These are phyloP conservation scores for Tipula unca DNA, from an alignment of 2,888 invertebrate species.

Conservation along the genomic window DNA sequence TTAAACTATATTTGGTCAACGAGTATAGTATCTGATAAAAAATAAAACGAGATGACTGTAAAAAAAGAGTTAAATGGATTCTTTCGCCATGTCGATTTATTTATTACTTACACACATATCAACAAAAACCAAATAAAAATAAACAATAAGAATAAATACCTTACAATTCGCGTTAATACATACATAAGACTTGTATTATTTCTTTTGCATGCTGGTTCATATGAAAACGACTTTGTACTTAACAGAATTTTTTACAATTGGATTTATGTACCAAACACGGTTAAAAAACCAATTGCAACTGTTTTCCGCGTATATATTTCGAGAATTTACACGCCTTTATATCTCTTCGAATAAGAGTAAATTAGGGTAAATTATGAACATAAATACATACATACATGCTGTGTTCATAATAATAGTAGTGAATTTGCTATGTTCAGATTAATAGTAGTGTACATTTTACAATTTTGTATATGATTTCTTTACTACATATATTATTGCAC, in stretches of 20 bases:
- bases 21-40: background rate
- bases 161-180: background rate
- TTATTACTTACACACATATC: background rate
- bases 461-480: too few relatives aligned
- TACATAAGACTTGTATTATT: background rate
- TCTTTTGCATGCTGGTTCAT: background rate
- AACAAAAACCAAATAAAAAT: background rate
- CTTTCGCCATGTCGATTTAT: background rate
- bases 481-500: too few relatives aligned
- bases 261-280: background rate
- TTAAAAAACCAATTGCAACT: background rate
- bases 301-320: background rate
- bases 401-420: too few relatives aligned
- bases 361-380: background rate
- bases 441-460: too few relatives aligned
- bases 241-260: background rate
- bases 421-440: too few relatives aligned
- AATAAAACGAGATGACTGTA: background rate
- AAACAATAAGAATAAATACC: background rate
- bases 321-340: background rate
- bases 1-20: conserved; percentile 3
- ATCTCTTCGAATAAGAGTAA: background rate
- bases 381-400: too few relatives aligned
- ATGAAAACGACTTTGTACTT: background rate
- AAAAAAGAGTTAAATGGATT: background rate